Evolutionary conservation across 1,140 invertebrate species (phyloP).

Genomic region (Eupristina koningsbergeri): DNA sequence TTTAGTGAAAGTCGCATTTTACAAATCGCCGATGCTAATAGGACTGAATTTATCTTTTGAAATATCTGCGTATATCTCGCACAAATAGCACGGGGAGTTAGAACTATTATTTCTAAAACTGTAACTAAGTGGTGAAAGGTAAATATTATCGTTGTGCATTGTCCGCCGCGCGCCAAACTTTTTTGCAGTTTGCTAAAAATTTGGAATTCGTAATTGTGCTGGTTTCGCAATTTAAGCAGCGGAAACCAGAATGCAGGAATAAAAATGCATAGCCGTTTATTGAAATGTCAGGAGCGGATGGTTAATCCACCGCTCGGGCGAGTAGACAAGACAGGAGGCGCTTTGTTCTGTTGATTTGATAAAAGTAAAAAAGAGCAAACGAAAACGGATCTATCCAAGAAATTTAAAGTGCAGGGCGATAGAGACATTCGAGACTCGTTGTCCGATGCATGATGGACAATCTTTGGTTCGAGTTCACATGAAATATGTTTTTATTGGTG

Average conservation of each 20-base stretch:
- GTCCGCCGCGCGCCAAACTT: no score
- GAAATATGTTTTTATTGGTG: no score
- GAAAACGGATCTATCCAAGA: not conserved
- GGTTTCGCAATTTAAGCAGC: no score
- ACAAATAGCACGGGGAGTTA: no score
- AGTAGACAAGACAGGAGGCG: not conserved
- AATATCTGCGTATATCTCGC: no score
- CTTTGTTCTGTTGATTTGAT: not conserved
- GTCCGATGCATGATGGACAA: not conserved
- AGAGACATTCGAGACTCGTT: not conserved
- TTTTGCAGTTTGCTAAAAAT: no score
- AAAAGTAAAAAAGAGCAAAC: not conserved
- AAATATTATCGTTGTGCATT: not conserved
- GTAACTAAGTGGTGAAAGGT: not conserved
- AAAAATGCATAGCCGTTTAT: not conserved
- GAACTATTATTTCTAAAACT: no score
- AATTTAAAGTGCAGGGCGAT: not conserved
- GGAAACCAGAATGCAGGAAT: no score
- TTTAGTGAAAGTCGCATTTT: no score
- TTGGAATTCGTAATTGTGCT: no score
- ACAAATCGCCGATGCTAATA: no score
- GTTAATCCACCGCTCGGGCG: not conserved
- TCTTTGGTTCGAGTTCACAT: not conserved
- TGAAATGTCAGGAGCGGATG: not conserved
- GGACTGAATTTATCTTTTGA: no score